A percentile compares a stretch with the other conserved stretches of the same genome.
Conservation (phyloP, 2,888 invertebrate species). For the Pristionchus entomophagus region DNA sequence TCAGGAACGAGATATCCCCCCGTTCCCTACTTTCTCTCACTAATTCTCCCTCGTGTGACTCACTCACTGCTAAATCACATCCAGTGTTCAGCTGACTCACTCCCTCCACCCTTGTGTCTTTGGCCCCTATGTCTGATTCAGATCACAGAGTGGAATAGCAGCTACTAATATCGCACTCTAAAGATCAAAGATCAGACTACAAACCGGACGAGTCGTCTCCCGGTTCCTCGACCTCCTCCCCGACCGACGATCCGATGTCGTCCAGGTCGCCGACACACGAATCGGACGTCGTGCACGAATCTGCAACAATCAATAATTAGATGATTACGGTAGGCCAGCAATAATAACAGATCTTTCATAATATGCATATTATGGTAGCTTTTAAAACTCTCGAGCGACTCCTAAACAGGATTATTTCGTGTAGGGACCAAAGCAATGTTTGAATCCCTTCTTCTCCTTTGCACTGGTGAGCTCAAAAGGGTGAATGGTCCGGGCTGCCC, state of each 20-base stretch:
- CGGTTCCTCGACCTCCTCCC: background rate
- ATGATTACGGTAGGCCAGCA: conserved; percentile 2
- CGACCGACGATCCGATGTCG: conserved; percentile 15
- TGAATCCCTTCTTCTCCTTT: no score
- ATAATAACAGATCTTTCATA: no score
- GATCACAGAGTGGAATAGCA: background rate
- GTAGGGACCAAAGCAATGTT: no score
- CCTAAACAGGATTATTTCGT: no score
- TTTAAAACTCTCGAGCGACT: no score
- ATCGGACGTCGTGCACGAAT: conserved; percentile 27
- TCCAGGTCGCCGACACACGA: conserved; percentile 36
- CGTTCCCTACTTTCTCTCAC: background rate
- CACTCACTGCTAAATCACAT: background rate
- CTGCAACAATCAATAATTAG: conserved; percentile 20
- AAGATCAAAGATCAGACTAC: conserved; percentile 11
- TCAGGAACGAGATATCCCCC: no score
- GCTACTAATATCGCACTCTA: background rate
- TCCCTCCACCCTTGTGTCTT: background rate
- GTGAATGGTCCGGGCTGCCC: no score
- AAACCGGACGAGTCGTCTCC: background rate
- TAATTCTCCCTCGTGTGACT: background rate
- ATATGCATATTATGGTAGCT: no score
- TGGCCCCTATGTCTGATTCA: conserved; percentile 1
- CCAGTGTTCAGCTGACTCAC: conserved; percentile 1
- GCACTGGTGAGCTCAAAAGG: no score